Base-by-base conservation (phyloP, 2,113 vertebrate genomes). In the Barbus barbus region DNA sequence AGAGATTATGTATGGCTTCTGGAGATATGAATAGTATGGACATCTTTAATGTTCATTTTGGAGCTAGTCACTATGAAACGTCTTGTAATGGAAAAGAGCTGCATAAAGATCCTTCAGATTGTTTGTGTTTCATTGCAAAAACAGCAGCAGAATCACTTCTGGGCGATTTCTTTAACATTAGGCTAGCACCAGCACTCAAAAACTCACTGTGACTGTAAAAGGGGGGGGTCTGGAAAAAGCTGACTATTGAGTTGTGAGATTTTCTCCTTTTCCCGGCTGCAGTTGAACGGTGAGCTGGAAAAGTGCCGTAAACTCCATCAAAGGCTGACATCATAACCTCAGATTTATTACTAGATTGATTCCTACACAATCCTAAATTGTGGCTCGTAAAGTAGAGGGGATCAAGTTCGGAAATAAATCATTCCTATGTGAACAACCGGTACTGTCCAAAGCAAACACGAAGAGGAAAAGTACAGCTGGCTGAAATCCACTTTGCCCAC, bases 241-340 rank as follows among this genome's bases (percentile, higher is more conserved):
- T 7, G 61, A 61, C 58, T 78, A 61, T 16, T 18, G 16, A 60
- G 28, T 48, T 83, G 38, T 58, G 26, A 71, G 31, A 41, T 60
- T 33, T 73, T 44, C 28, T 36, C 41, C 28, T 41, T 84, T 75
- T 48, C 24, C 56, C 65, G 24, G 26, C 44, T 69, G 13, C 60
- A 76, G 63, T 14, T 1, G 16, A 38, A 4, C 58, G n/a, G 53
- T 78, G 56, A 83, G 82, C 81, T 83, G 61, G 78, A 81, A 80
- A 24, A 80, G 31, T 8, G 48, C 41, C 5, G 16, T 83, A 65
- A 79, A 16, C 22, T 28, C 38, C 24, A 81, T 78, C 31, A 89
- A 65, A 83, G 82, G 13, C 73, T 86, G 84, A 84, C 84, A 87
- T 82, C 84, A 89, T 76, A 48, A 46, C n/a, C 79, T 84, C 38